phyloP scores from a whole-genome alignment of 2,888 invertebrate genomes.

The Epistrophe eligans region DNA sequence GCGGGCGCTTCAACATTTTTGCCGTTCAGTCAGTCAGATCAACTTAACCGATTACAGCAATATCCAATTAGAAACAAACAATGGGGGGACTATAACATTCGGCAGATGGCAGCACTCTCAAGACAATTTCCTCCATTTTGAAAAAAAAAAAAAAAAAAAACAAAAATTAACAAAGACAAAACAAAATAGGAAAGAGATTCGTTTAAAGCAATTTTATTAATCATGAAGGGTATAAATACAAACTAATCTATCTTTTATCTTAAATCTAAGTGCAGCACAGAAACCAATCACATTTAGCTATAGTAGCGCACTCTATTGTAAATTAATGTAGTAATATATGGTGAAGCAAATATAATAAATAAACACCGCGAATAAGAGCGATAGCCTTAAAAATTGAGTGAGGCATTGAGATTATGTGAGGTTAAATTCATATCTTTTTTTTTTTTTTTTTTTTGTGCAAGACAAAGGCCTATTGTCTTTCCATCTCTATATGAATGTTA shows the following conservation, averaged over 20 bases:
- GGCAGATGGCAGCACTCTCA: constrained; percentile 44
- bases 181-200: background rate
- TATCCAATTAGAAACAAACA: constrained; percentile 73
- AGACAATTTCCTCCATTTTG: constrained; percentile 17
- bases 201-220: constrained; percentile 57
- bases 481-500: background rate
- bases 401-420: constrained; percentile 23
- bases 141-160: background rate
- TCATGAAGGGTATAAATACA: constrained; percentile 39
- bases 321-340: constrained; percentile 60
- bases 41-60: constrained; percentile 64
- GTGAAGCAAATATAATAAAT: constrained; percentile 61
- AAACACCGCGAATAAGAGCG: constrained; percentile 47
- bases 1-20: constrained; percentile 59
- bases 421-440: constrained; percentile 25
- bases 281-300: constrained; percentile 38
- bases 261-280: constrained; percentile 36
- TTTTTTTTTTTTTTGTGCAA: constrained; percentile 12
- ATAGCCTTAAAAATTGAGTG: constrained; percentile 10
- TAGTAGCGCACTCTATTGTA: constrained; percentile 63
- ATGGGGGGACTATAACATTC: constrained; percentile 61
- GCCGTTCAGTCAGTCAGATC: constrained; percentile 66
- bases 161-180: background rate
- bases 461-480: constrained; percentile 65
- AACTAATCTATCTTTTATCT: constrained; percentile 56